Conservation (phyloP, 2,888 invertebrate species). For the Petrophora chlorosata region DNA sequence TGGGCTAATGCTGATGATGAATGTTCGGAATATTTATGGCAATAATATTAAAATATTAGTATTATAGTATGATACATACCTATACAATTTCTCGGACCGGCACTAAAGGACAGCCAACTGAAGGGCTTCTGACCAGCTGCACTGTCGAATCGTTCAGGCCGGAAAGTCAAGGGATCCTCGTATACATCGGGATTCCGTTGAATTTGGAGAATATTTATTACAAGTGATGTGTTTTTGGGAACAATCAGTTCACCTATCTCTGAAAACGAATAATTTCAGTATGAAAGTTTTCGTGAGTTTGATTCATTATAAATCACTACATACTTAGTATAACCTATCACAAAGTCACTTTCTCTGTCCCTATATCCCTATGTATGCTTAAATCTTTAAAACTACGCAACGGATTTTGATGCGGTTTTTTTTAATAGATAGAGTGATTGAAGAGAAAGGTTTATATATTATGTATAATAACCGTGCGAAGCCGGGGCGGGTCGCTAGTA, state of each 20-base stretch:
- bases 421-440: too few relatives aligned
- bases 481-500: too few relatives aligned
- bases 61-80: constrained; percentile 40
- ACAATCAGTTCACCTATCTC: constrained; percentile 40
- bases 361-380: too few relatives aligned
- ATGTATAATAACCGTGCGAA: too few relatives aligned
- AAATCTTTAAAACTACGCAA: too few relatives aligned
- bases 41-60: neutral
- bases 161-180: constrained; percentile 78
- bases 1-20: too few relatives aligned
- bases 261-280: constrained; percentile 25
- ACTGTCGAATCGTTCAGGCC: constrained; percentile 80
- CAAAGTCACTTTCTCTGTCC: too few relatives aligned
- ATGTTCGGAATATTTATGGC: neutral
- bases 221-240: constrained; percentile 62
- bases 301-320: too few relatives aligned
- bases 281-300: too few relatives aligned
- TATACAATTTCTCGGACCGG: constrained; percentile 53
- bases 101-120: constrained; percentile 33
- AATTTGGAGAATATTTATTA: constrained; percentile 66
- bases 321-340: too few relatives aligned
- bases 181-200: constrained; percentile 78
- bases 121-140: constrained; percentile 50
- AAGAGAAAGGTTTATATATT: too few relatives aligned
- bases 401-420: too few relatives aligned